A percentile compares a stretch with the other conserved stretches of the same genome.
These are phyloP conservation scores for Chymomyza amoena DNA, from an alignment of 2,888 invertebrate species.

Conservation along the genomic window DNA sequence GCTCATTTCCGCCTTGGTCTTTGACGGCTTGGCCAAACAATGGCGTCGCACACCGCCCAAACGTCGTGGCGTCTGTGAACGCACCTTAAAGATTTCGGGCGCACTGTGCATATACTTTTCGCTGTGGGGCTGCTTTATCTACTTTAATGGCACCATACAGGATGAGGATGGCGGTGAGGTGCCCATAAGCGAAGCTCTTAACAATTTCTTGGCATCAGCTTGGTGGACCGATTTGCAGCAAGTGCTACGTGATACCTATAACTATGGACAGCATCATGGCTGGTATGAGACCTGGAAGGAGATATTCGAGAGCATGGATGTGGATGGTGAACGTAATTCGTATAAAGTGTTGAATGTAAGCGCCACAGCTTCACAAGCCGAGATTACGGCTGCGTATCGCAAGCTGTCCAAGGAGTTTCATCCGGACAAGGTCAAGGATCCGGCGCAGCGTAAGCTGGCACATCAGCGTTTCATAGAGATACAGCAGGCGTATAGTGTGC, in stretches of 20 bases:
- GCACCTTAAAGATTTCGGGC: conserved; percentile 82
- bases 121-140: conserved; percentile 88
- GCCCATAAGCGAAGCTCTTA: conserved; percentile 91
- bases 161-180: conserved; percentile 92
- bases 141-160: conserved; percentile 92
- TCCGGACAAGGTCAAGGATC: conserved; percentile 93
- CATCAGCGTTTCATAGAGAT: conserved; percentile 95
- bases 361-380: conserved; percentile 89
- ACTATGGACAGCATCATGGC: conserved; percentile 90
- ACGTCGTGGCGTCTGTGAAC: conserved; percentile 78
- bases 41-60: conserved; percentile 86
- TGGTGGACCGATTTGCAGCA: conserved; percentile 92
- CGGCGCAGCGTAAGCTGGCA: conserved; percentile 83
- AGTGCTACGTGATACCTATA: conserved; percentile 86
- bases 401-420: conserved; percentile 91
- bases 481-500: conserved; percentile 93
- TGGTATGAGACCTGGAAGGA: conserved; percentile 93
- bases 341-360: conserved; percentile 89
- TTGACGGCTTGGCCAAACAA: conserved; percentile 87
- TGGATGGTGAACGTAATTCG: conserved; percentile 93
- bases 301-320: conserved; percentile 91
- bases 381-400: conserved; percentile 91
- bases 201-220: conserved; percentile 93
- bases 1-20: conserved; percentile 83
- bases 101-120: conserved; percentile 85